Percentiles rank a stretch among this genome's conserved stretches.
phyloP scores from a whole-genome alignment of 2,113 vertebrate genomes.

The Camelus bactrianus region DNA sequence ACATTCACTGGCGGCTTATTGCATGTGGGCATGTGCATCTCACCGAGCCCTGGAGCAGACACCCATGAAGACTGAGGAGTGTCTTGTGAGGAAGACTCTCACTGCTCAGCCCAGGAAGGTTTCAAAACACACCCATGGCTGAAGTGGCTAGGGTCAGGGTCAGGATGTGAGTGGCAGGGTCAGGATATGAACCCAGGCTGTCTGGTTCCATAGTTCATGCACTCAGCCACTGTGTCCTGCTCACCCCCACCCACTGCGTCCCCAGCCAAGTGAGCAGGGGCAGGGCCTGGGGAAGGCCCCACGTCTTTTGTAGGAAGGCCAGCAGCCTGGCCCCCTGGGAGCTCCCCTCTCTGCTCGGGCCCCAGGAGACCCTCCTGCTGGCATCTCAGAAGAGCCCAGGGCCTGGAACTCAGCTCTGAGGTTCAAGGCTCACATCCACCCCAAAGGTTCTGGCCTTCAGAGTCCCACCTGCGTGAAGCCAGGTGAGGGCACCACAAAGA shows the following conservation, averaged over 20 bases:
- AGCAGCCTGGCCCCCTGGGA: neutral
- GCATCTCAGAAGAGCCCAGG: neutral
- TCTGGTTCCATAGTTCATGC: too few relatives aligned
- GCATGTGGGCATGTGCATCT: neutral
- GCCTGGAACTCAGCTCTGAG: neutral
- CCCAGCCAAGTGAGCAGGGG: neutral
- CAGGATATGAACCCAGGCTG: neutral
- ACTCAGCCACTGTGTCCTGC: neutral
- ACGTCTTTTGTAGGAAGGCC: neutral
- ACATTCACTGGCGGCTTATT: neutral
- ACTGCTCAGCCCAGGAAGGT: neutral
- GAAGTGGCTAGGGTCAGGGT: neutral
- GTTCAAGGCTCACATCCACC: neutral
- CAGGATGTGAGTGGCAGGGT: neutral
- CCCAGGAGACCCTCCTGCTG: rapidly evolving
- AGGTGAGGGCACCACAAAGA: neutral
- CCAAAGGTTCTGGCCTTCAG: too few relatives aligned
- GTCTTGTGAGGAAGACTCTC: neutral
- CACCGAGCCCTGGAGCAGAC: neutral
- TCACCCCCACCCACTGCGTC: neutral
- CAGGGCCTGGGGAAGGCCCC: neutral
- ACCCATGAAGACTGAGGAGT: neutral
- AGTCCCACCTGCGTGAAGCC: neutral
- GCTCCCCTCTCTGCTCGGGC: neutral
- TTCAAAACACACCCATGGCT: too few relatives aligned